Conservation (phyloP, 2,797 vertebrate genomes). For the Austrolebias charrua region DNA sequence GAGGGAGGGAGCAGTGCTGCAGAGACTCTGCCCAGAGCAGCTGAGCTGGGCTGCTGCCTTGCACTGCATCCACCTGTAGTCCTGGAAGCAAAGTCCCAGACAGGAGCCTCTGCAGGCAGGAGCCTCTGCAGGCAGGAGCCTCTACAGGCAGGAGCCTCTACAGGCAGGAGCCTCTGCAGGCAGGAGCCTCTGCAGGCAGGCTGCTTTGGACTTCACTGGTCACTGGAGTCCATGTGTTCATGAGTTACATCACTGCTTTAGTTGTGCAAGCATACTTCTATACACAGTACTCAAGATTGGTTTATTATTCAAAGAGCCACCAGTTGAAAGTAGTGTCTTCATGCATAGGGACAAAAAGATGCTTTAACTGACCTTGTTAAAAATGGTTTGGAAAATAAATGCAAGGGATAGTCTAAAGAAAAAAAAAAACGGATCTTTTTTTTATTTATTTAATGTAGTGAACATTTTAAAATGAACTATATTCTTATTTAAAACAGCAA, state of each 20-base stretch:
- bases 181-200: constrained; percentile 24
- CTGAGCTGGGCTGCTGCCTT: constrained; percentile 33
- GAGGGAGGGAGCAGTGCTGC: constrained; percentile 57
- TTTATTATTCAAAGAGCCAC: constrained; percentile 45
- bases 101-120: too few species aligned
- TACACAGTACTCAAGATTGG: constrained; percentile 20
- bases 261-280: constrained; percentile 43
- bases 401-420: neutral
- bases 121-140: constrained; percentile 27
- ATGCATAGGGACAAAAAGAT: neutral
- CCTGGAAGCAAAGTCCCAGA: constrained; percentile 38
- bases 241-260: constrained; percentile 50
- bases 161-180: constrained; percentile 16
- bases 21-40: constrained; percentile 47
- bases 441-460: neutral
- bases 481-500: too few species aligned
- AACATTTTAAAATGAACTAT: too few species aligned
- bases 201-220: constrained; percentile 23
- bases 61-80: constrained; percentile 40
- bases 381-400: constrained; percentile 14
- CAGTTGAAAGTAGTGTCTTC: constrained; percentile 10
- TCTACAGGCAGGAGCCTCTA: constrained; percentile 28
- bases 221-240: constrained; percentile 8
- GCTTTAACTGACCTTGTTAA: constrained; percentile 6
- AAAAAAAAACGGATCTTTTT: neutral